These are phyloP conservation scores for Protonibea diacanthus DNA, from an alignment of 2,797 vertebrate genomes.

Conservation along the genomic window DNA sequence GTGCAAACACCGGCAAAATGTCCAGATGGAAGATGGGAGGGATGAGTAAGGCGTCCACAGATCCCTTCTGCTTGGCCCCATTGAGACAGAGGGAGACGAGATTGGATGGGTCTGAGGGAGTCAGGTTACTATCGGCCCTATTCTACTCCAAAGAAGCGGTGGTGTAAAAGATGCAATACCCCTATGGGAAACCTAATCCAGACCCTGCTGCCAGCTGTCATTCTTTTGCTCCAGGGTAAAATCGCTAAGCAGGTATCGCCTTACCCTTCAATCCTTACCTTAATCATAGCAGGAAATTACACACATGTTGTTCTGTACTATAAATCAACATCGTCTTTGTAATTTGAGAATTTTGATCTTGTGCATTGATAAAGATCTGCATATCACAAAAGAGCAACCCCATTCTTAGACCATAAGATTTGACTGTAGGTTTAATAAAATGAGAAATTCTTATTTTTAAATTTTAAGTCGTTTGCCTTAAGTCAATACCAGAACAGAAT, in stretches of 20 bases:
- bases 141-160: slow-evolving; percentile 76
- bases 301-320: slow-evolving; percentile 26
- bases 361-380: background rate
- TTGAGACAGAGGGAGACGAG: slow-evolving; percentile 78
- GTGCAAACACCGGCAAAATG: slow-evolving; percentile 69
- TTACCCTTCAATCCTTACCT: slow-evolving; percentile 80
- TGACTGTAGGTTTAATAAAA: background rate
- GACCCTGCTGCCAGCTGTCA: slow-evolving; percentile 84
- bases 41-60: slow-evolving; percentile 79
- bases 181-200: slow-evolving; percentile 84
- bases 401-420: background rate
- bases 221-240: slow-evolving; percentile 78
- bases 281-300: slow-evolving; percentile 70
- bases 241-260: slow-evolving; percentile 79
- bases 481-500: background rate
- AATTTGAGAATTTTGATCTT: slow-evolving; percentile 44
- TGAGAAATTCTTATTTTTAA: background rate
- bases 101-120: slow-evolving; percentile 81
- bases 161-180: slow-evolving; percentile 83
- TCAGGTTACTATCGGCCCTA: slow-evolving; percentile 80
- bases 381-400: background rate
- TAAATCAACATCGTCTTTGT: slow-evolving; percentile 26
- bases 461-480: background rate
- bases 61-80: slow-evolving; percentile 80
- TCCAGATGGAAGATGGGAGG: slow-evolving; percentile 84